Percentiles rank a stretch among this genome's conserved stretches.
Conservation (phyloP, 1,140 invertebrate species). For the Aphelinus atriplicis region DNA sequence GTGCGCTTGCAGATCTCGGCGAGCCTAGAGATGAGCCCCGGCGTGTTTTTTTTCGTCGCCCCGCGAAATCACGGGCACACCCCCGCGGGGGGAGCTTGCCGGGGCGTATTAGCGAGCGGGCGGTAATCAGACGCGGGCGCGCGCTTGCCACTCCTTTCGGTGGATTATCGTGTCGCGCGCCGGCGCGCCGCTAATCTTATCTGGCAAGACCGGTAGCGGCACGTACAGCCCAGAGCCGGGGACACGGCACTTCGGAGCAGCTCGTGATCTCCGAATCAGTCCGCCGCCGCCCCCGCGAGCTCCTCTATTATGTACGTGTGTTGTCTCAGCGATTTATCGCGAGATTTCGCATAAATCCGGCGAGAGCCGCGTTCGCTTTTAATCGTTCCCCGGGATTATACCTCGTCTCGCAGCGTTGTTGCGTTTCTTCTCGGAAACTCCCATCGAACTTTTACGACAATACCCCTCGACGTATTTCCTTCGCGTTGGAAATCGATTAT, state of each 20-base stretch:
- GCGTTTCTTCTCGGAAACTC: no score
- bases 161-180: conserved; percentile 28
- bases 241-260: background rate
- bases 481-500: no score
- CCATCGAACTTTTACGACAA: no score
- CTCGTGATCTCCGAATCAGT: conserved; percentile 18
- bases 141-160: conserved; percentile 11
- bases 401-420: no score
- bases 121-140: conserved; percentile 9
- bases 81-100: conserved; percentile 5
- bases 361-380: background rate
- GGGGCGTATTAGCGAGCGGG: conserved; percentile 22
- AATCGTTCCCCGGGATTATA: no score
- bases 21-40: no score
- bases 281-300: no score
- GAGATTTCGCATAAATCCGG: background rate
- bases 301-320: conserved; percentile 7
- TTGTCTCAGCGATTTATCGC: background rate
- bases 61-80: conserved; percentile 13
- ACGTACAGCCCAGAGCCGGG: background rate
- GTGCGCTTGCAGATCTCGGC: no score
- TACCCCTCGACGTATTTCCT: no score
- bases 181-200: conserved; percentile 27
- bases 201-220: conserved; percentile 15
- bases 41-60: no score